These are phyloP conservation scores for Pentamera pediparva DNA, from an alignment of 53 echinoderm and acorn worm species.

Conservation along the genomic window DNA sequence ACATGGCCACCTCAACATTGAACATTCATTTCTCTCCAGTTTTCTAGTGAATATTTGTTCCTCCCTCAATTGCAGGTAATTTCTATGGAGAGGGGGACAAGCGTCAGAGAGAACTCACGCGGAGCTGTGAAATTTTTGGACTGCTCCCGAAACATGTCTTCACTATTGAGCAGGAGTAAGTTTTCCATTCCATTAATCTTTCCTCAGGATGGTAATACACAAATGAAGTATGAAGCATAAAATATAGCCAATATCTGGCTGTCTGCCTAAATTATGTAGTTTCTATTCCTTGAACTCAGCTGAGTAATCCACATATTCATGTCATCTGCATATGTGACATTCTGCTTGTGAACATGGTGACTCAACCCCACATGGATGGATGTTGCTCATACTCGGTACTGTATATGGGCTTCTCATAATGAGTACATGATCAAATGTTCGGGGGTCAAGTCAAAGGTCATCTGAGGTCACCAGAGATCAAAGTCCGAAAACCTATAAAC, in stretches of 20 bases:
- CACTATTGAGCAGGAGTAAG: constrained; percentile 60
- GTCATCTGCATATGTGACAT: not conserved
- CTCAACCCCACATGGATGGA: no score
- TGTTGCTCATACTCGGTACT: no score
- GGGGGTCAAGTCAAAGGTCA: no score
- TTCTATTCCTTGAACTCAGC: not conserved
- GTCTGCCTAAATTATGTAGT: no score
- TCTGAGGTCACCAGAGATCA: no score
- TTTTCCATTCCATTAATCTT: constrained; percentile 37
- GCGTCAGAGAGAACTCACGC: constrained; percentile 67
- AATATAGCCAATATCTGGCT: no score
- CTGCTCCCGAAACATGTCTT: constrained; percentile 48
- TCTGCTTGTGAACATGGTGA: not conserved
- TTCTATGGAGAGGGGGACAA: constrained; percentile 57
- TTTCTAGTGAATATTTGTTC: not conserved
- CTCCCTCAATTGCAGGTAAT: constrained; percentile 42
- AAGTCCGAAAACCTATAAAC: no score
- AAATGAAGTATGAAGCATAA: no score
- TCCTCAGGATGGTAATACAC: not conserved
- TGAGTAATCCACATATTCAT: not conserved
- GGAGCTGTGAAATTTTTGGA: constrained; percentile 72
- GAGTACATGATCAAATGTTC: no score
- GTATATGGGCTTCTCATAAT: no score
- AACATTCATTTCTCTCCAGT: not conserved
- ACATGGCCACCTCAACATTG: not conserved